Base-by-base conservation (phyloP, 2,113 vertebrate genomes). In the Gorsachius goisagi region DNA sequence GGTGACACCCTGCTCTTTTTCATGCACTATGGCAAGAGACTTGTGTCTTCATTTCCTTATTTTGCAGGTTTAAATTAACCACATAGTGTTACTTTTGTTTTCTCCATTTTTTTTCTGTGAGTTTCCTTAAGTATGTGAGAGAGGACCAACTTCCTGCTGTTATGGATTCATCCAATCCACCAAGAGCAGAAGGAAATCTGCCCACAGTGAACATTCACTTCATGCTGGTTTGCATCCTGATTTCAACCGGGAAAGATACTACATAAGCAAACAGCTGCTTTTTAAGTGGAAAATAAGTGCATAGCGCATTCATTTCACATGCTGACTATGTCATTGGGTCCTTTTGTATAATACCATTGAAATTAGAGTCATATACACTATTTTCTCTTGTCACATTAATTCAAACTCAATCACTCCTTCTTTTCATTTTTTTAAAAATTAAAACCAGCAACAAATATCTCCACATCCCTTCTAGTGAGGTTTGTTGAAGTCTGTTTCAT, bases 251-350 rank as follows among this genome's bases (percentile, higher is more conserved):
- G 69, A 66, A 91, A 91, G 59, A 64, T 39, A 55, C 21, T 74
- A 52, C 63, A n/a, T 49, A 76, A 91, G 32, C 17, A 86, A 94
- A 76, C 49, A 92, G 50, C 75, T 96, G 86, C 21, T 95, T 88
- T 95, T 74, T 59, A 85, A 94, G 80, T 44, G 32, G 52, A 93
- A 93, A 89, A 52, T 85, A 94, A 95, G 33, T 72, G 41, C 60
- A 39, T 14, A 85, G 22, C 47, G 52, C 26, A 17, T 85, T 60
- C 18, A 45, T 28, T 92, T 92, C 85, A 64, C 30, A 62, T 74
- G 82, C 5, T 39, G 60, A 73, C 77, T 92, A 69, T 86, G 52
- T 58, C 39, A 73, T 77, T 60, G 37, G 22, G 35, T 28, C 37
- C 24, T 79, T 80, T 87, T 82, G 32, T 47, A 45, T 6, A 53